Percentiles rank a stretch among this genome's conserved stretches.
phyloP scores from a whole-genome alignment of 2,113 vertebrate genomes.

The Talpa occidentalis region DNA sequence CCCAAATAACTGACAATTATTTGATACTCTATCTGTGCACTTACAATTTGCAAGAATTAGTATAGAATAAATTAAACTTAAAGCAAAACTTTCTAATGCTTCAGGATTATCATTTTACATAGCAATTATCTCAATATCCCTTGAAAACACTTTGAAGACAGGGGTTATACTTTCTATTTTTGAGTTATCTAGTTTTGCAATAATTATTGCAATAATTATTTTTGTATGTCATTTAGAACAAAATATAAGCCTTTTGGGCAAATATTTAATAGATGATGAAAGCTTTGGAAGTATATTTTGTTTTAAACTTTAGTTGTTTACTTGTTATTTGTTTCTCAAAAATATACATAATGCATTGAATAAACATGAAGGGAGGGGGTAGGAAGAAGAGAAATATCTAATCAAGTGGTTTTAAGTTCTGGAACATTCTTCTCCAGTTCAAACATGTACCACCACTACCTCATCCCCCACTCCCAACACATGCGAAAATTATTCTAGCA shows the following conservation, averaged over 20 bases:
- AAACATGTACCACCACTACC: neutral
- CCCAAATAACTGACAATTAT: neutral
- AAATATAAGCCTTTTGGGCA: neutral
- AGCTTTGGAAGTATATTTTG: neutral
- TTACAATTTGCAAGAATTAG: neutral
- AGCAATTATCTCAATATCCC: neutral
- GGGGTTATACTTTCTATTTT: neutral
- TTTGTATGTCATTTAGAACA: slow-evolving; percentile 2
- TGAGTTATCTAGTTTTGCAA: neutral
- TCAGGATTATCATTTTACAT: neutral
- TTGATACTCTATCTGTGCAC: neutral
- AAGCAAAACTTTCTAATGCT: neutral
- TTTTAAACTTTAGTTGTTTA: neutral
- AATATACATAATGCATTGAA: neutral
- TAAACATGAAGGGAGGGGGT: neutral
- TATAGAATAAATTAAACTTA: neutral
- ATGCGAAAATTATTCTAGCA: neutral
- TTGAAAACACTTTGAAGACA: neutral
- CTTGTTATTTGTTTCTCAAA: slow-evolving; percentile 34
- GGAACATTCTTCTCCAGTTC: neutral
- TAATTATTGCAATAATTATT: neutral
- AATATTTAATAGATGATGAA: neutral
- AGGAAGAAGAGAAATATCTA: neutral
- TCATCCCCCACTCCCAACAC: neutral
- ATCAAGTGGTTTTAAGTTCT: neutral